Percentiles rank a stretch among this genome's conserved stretches.
phyloP scores from a whole-genome alignment of 2,113 vertebrate species.

The Willisornis vidua region DNA sequence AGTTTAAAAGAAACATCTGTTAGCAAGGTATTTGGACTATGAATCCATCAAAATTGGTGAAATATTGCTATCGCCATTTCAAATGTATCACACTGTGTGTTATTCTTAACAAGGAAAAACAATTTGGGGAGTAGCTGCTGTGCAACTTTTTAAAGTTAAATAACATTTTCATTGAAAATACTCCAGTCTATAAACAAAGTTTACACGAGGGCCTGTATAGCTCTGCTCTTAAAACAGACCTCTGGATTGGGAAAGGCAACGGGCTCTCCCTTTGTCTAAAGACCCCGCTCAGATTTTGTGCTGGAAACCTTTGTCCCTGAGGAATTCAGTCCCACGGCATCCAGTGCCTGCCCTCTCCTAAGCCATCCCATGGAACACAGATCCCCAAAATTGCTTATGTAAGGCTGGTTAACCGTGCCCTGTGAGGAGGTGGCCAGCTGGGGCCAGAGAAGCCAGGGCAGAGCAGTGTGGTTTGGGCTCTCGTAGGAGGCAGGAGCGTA shows the following conservation, averaged over 20 bases:
- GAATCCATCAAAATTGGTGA: conserved; percentile 61
- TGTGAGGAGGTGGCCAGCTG: conserved; percentile 22
- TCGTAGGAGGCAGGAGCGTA: conserved; percentile 42
- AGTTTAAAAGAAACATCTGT: conserved; percentile 71
- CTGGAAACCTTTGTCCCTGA: background rate
- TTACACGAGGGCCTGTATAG: conserved; percentile 20
- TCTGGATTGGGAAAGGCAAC: background rate
- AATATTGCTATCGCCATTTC: conserved; percentile 59
- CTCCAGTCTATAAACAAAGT: conserved; percentile 56
- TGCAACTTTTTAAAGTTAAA: conserved; percentile 63
- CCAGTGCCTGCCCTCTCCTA: background rate
- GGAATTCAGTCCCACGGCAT: background rate
- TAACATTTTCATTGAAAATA: conserved; percentile 70
- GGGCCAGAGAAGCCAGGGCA: conserved; percentile 14
- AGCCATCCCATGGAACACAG: background rate
- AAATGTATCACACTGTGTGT: conserved; percentile 51
- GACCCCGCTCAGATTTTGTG: background rate
- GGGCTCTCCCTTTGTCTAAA: background rate
- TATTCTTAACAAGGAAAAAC: conserved; percentile 58
- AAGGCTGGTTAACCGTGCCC: background rate
- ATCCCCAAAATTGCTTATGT: background rate
- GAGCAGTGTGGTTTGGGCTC: conserved; percentile 40
- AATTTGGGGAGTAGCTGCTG: conserved; percentile 60
- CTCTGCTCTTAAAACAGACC: background rate
- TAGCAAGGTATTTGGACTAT: conserved; percentile 64